Conservation (phyloP, 2,797 vertebrate species). For the Eremophila alpestris region DNA sequence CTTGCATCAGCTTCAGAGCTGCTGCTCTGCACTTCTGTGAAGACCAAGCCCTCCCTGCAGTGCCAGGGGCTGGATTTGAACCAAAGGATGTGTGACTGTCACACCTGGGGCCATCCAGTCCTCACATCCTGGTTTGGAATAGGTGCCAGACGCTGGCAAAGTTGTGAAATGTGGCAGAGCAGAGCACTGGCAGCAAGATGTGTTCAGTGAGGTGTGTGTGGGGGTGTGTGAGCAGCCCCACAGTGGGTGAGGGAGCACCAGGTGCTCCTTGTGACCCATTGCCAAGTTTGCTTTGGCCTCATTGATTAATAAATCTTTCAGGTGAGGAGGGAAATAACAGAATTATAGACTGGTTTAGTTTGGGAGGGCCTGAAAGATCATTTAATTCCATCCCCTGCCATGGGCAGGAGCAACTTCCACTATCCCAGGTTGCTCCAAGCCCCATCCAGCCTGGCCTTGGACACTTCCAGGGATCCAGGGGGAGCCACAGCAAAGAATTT, state of each 20-base stretch:
- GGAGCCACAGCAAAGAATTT: neutral
- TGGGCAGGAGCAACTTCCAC: accelerated
- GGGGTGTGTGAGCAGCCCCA: neutral
- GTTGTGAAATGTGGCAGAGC: neutral
- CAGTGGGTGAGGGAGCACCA: conserved; percentile 45
- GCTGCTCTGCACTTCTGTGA: neutral
- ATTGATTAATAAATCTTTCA: conserved; percentile 88
- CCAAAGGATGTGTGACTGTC: neutral
- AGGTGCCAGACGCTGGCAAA: neutral
- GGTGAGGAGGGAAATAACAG: conserved; percentile 67
- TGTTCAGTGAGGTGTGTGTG: conserved; percentile 52
- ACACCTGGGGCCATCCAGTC: neutral
- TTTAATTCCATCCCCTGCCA: accelerated
- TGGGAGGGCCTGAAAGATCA: neutral
- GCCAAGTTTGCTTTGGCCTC: conserved; percentile 80
- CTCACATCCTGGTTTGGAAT: neutral
- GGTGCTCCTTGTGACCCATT: conserved; percentile 55
- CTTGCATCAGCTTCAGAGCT: neutral
- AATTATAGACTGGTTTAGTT: neutral
- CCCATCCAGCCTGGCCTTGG: accelerated
- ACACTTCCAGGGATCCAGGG: neutral
- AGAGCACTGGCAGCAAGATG: conserved; percentile 77
- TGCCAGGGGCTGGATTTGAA: neutral
- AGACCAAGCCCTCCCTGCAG: neutral
- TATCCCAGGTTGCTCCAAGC: accelerated